Evolutionary conservation across 2,888 invertebrate genomes (phyloP).

Genomic region (Pollenia griseotomentosa): DNA sequence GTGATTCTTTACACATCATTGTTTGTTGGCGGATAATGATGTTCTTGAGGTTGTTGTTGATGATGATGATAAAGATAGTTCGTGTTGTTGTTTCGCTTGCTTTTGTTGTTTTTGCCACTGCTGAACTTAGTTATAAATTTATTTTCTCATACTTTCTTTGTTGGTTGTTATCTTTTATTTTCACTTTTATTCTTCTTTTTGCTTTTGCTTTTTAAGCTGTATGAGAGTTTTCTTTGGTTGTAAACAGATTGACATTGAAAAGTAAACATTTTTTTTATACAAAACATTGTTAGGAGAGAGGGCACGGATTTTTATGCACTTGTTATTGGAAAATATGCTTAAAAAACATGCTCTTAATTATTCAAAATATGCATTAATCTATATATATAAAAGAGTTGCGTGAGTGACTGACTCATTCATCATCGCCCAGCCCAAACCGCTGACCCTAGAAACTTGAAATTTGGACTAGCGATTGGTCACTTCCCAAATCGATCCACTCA

Average conservation of each 20-base stretch:
- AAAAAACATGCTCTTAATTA: too few relatives aligned
- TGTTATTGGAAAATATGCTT: too few relatives aligned
- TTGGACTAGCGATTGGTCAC: too few relatives aligned
- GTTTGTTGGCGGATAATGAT: slow-evolving; percentile 4
- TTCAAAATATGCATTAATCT: too few relatives aligned
- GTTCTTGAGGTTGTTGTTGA: background rate
- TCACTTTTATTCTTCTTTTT: slow-evolving; percentile 2
- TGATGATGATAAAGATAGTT: background rate
- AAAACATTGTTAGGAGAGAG: background rate
- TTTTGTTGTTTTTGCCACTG: background rate
- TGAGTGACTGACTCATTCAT: too few relatives aligned
- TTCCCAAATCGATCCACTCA: too few relatives aligned
- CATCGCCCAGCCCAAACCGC: too few relatives aligned
- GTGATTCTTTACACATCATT: slow-evolving; percentile 35
- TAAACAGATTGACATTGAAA: slow-evolving; percentile 66
- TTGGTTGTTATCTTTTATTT: slow-evolving; percentile 22
- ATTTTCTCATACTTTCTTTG: slow-evolving; percentile 58
- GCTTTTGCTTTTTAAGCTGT: background rate
- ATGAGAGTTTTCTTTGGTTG: slow-evolving; percentile 30
- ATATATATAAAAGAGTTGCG: too few relatives aligned
- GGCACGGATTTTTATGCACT: too few relatives aligned
- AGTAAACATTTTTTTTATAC: slow-evolving; percentile 3
- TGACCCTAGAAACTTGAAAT: too few relatives aligned
- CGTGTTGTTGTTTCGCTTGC: background rate
- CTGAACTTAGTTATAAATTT: slow-evolving; percentile 2